Base-by-base conservation (phyloP, 2,113 vertebrate species). In the Stegostoma tigrinum region DNA sequence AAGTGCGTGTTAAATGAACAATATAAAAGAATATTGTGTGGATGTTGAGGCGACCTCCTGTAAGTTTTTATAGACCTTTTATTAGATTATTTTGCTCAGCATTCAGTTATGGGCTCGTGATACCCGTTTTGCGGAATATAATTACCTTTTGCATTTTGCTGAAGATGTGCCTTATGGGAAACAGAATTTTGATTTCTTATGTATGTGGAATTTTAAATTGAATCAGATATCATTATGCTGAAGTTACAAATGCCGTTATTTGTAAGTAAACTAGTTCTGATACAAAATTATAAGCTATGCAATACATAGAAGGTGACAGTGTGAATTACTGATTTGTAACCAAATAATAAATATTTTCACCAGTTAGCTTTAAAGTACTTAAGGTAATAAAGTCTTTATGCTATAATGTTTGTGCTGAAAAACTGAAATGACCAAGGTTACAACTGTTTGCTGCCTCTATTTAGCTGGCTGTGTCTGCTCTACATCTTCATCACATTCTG, bases 401-500 rank as follows among this genome's bases (percentile, higher is more conserved):
- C 42, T 2, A 45, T 72, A 17, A 72, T 12, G 38, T 34, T 95
- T 95, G 68, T 17, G 10, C 42, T 52, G 94, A 72, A 72, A 5
- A 61, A 72, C 30, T 52, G 42, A 95, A 70, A 72, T 75, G 94
- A 72, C 8, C 68, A 70, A 95, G 68, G 45, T 72, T 72, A 52
- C 21, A 70, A 95, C 3, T 2, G 64, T 72, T 95, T 72, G 38
- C 27, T 70, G 23, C 66, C 38, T 19, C 45, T 70, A 42, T 95
- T 95, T 72, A 72, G 14, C 66, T 52, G 94, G 48, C 64, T 94
- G 87, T 34, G 64, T 38, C 91, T 94, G 91, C 64, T 68, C 66
- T 66, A 94, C 66, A 94, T 94, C 91, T 94, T 68, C 91, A 68
- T 67, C 91, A 70, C 91, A 94, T 94, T 94, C n/a, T 94, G 64